Evolutionary conservation across 1,140 invertebrate species (phyloP).

Genomic region (Myzus persicae): DNA sequence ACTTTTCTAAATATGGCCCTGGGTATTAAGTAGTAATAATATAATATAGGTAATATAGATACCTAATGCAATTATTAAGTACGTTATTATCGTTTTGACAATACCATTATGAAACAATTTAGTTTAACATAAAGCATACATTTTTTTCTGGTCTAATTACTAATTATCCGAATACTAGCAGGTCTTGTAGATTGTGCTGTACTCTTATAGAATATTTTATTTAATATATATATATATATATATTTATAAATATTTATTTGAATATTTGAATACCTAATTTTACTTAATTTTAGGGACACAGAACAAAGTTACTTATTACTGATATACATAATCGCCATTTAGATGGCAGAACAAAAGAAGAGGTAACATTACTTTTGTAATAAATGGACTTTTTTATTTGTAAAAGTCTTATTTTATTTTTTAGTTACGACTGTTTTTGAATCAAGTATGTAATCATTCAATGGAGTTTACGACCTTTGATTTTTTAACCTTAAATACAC

Average conservation of each 20-base stretch:
- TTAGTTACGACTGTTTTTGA: not conserved
- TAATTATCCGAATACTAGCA: too few species aligned
- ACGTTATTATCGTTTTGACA: not conserved
- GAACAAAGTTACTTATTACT: not conserved
- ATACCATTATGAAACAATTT: not conserved
- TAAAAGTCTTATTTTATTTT: not conserved
- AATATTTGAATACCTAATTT: not conserved
- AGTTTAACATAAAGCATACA: not conserved
- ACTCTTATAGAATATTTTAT: not conserved
- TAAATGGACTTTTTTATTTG: not conserved
- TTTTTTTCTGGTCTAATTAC: not conserved
- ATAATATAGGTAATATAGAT: not conserved
- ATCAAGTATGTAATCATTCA: not conserved
- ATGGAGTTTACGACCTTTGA: not conserved
- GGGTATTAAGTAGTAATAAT: too few species aligned
- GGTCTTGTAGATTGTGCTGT: not conserved
- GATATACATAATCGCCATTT: not conserved
- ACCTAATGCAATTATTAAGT: not conserved
- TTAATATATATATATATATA: not conserved
- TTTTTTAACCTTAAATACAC: not conserved
- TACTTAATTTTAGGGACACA: not conserved
- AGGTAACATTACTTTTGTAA: not conserved
- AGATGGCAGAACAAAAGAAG: constrained; percentile 18
- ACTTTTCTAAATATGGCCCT: too few species aligned
- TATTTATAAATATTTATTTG: too few species aligned